These are phyloP conservation scores for Gopherus flavomarginatus DNA, from an alignment of 2,113 vertebrate species.

Conservation along the genomic window DNA sequence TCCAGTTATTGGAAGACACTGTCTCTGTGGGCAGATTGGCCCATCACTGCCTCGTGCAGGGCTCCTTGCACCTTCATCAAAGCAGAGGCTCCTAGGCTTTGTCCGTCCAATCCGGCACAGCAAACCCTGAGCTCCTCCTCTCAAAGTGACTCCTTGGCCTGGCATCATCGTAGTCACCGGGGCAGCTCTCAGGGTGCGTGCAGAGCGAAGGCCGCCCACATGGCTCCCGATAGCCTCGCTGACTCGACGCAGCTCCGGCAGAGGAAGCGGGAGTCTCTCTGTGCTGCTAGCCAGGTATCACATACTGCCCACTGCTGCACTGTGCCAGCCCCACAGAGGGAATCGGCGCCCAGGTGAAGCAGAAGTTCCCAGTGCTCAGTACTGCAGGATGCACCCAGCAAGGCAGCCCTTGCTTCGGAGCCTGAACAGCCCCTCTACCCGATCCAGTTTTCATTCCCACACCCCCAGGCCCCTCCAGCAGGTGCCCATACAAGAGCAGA, in stretches of 20 bases:
- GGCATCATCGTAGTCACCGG: neutral
- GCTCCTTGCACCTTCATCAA: neutral
- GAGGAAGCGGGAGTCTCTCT: too few species aligned
- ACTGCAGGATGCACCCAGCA: neutral
- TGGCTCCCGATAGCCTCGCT: too few species aligned
- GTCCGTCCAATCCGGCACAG: neutral
- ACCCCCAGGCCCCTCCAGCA: too few species aligned
- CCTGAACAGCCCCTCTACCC: neutral
- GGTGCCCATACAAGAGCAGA: too few species aligned
- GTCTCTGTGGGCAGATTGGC: neutral
- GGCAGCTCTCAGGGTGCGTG: neutral
- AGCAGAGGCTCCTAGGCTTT: neutral
- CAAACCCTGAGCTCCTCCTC: neutral
- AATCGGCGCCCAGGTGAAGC: too few species aligned
- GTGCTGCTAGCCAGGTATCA: too few species aligned
- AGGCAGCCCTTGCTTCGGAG: neutral
- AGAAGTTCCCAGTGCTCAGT: too few species aligned
- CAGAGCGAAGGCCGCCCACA: too few species aligned
- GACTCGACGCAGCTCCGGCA: too few species aligned
- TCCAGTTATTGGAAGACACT: neutral
- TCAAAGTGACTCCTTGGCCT: neutral
- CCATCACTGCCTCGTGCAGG: neutral
- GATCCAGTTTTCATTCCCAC: too few species aligned
- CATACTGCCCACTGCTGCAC: too few species aligned
- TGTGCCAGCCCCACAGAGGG: too few species aligned